These are phyloP conservation scores for Camponotus vicinus DNA, from an alignment of 1,140 invertebrate genomes.

Conservation along the genomic window DNA sequence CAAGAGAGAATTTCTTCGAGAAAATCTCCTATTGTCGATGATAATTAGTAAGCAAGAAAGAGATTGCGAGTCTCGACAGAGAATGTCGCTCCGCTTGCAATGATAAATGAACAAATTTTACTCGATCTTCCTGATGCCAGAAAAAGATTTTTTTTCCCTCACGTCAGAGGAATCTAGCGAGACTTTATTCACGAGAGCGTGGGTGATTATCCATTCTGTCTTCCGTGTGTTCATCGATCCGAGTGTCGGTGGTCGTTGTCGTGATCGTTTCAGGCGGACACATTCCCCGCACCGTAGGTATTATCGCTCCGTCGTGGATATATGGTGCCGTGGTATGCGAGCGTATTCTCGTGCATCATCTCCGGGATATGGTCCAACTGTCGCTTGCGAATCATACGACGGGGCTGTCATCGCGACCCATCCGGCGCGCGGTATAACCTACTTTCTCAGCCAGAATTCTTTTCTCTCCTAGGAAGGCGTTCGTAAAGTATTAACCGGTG, in stretches of 20 bases:
- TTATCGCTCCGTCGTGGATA: slow-evolving; percentile 53
- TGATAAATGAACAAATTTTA: not conserved
- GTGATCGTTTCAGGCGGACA: slow-evolving; percentile 16
- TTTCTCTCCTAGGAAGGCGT: slow-evolving; percentile 11
- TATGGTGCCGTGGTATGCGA: slow-evolving; percentile 33
- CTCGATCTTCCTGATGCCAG: not conserved
- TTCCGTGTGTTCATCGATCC: slow-evolving; percentile 49
- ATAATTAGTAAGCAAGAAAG: not conserved
- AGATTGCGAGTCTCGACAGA: not conserved
- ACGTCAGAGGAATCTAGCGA: not conserved
- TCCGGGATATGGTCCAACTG: slow-evolving; percentile 31
- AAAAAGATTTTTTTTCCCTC: not conserved
- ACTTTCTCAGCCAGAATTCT: slow-evolving; percentile 35
- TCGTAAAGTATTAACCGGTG: slow-evolving; percentile 53
- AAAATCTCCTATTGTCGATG: not conserved
- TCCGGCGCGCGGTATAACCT: slow-evolving; percentile 6
- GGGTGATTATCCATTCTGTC: slow-evolving; percentile 23
- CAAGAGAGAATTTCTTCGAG: not conserved
- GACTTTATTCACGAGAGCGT: slow-evolving; percentile 5
- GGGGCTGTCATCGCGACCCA: slow-evolving; percentile 45
- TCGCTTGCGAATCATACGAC: slow-evolving; percentile 45
- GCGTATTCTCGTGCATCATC: slow-evolving; percentile 54
- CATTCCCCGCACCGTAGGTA: slow-evolving; percentile 22
- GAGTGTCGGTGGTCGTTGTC: slow-evolving; percentile 33
- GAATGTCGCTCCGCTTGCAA: not conserved